Percentiles rank a stretch among this genome's conserved stretches.
These are phyloP conservation scores for Ditula angustiorana DNA, from an alignment of 2,888 invertebrate genomes.

Conservation along the genomic window DNA sequence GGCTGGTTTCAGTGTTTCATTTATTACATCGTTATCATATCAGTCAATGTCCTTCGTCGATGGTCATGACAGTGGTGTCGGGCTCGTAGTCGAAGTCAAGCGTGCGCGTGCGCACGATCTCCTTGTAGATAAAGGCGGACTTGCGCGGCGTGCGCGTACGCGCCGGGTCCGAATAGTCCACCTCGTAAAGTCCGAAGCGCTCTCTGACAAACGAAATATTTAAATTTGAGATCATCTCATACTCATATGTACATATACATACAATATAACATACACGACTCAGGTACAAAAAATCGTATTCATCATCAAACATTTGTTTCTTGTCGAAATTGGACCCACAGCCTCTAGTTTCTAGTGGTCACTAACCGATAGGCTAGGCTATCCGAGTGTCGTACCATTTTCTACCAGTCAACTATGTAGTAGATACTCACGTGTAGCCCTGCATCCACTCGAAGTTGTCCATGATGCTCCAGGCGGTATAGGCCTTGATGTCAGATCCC, in stretches of 20 bases:
- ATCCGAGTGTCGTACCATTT: no score
- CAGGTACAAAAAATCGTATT: no score
- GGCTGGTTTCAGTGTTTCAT: no score
- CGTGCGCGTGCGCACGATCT: conserved; percentile 70
- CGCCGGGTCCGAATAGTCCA: conserved; percentile 85
- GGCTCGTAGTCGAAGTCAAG: conserved; percentile 59
- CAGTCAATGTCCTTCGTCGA: conserved; percentile 50
- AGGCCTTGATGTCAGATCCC: conserved; percentile 74
- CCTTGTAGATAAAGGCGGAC: conserved; percentile 83
- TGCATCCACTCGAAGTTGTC: conserved; percentile 87
- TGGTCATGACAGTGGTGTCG: conserved; percentile 50
- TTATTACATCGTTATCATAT: neutral
- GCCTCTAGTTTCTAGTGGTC: no score
- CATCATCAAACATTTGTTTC: no score
- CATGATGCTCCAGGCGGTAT: conserved; percentile 86
- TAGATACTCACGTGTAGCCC: conserved; percentile 79
- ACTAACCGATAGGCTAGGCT: no score
- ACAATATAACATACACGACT: no score
- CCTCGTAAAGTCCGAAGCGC: conserved; percentile 87
- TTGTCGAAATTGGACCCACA: no score
- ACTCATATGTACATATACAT: no score
- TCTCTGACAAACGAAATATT: conserved; percentile 63
- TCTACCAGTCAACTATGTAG: no score
- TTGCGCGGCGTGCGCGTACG: conserved; percentile 87
- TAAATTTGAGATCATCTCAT: neutral